These are phyloP conservation scores for Morelia viridis DNA, from an alignment of 2,797 vertebrate species.

Conservation along the genomic window DNA sequence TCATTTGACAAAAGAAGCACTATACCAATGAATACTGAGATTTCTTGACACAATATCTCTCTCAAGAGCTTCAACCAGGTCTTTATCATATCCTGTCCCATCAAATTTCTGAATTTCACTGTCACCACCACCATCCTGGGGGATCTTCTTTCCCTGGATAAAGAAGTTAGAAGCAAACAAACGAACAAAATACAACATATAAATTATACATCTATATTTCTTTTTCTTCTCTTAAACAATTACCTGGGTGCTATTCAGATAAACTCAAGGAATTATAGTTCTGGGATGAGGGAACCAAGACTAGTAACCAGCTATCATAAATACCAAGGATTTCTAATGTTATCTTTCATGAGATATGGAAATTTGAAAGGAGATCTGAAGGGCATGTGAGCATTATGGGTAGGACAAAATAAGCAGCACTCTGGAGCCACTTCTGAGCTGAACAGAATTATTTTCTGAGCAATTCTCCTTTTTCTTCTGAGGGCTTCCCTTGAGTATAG, in stretches of 20 bases:
- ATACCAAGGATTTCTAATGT: background rate
- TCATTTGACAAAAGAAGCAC: constrained; percentile 36
- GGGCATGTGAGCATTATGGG: background rate
- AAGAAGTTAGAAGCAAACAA: background rate
- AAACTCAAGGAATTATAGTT: background rate
- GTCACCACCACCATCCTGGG: constrained; percentile 79
- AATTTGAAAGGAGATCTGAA: background rate
- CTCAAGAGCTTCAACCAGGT: constrained; percentile 91
- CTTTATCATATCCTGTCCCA: constrained; percentile 87
- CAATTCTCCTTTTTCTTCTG: background rate
- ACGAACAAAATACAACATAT: background rate
- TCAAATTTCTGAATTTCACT: constrained; percentile 91
- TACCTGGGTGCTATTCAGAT: background rate
- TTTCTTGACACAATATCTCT: constrained; percentile 96
- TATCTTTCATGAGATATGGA: background rate
- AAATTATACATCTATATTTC: background rate
- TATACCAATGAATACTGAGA: constrained; percentile 92
- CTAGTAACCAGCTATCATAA: background rate
- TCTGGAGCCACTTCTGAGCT: background rate
- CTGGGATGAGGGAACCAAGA: background rate
- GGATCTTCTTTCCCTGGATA: constrained; percentile 83
- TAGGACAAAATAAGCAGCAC: background rate
- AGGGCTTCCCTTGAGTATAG: background rate
- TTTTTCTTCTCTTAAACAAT: background rate
- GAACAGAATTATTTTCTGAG: background rate